These are phyloP conservation scores for Xiphydria camelus DNA, from an alignment of 2,888 invertebrate genomes.

Conservation along the genomic window DNA sequence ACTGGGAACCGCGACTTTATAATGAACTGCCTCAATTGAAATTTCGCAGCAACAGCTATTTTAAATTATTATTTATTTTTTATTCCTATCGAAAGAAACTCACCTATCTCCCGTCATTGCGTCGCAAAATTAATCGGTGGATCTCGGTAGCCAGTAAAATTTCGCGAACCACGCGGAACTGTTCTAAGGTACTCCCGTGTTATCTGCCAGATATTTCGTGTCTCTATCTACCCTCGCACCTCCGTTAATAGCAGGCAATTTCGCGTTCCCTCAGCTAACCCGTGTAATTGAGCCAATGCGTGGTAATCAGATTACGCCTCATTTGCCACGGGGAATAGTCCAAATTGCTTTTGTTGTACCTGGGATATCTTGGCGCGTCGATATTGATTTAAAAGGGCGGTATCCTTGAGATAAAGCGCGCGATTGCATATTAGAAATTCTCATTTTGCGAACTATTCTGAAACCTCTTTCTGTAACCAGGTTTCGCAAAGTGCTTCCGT, in stretches of 20 bases:
- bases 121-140: neutral
- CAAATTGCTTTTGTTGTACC: conserved; percentile 41
- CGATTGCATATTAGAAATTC: too few species aligned
- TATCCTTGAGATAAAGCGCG: too few species aligned
- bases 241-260: conserved; percentile 43
- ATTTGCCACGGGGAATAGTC: conserved; percentile 40
- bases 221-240: conserved; percentile 33
- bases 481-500: too few species aligned
- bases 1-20: too few species aligned
- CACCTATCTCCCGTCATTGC: too few species aligned
- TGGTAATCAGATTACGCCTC: conserved; percentile 41
- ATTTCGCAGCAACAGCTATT: neutral
- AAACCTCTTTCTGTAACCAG: too few species aligned
- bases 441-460: too few species aligned
- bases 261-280: conserved; percentile 37
- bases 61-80: too few species aligned
- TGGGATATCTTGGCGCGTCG: conserved; percentile 27
- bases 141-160: neutral
- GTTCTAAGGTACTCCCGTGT: conserved; percentile 30
- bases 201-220: conserved; percentile 32
- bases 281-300: conserved; percentile 43
- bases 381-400: conserved; percentile 15
- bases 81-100: too few species aligned
- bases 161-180: conserved; percentile 2
- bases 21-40: too few species aligned